Evolutionary conservation across 1,140 invertebrate genomes (phyloP), one percentile per base, ranked within the genome.

Genomic region (Caenorhabditis latens): DNA sequence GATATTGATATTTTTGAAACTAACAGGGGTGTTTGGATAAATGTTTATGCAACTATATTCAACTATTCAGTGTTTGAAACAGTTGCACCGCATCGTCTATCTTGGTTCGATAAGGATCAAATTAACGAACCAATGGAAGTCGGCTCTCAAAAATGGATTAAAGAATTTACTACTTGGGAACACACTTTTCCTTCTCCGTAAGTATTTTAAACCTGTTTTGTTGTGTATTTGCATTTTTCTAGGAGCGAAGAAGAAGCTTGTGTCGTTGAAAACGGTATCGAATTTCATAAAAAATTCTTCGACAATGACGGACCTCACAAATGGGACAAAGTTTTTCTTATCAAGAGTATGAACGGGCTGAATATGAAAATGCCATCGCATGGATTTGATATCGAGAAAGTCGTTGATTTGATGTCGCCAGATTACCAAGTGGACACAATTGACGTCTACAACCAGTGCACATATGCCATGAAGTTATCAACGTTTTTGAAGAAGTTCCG

Each of bases 351-450:
- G 16, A 53, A 87, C 3, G 88, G 88, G 14, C 85, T 88, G 9
- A 43, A 75, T 40, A 63, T 88, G 55, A 63, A 24, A 58, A 88
- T 88, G 88, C 88, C 88, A 8, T 6, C 24, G 1, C 16, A 46
- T 13, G 84, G 83, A 16, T 85, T 88, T 24, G 79, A 61, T 40
- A 21, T 82, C 4, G 79, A 86, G 21, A 75, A 89, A 24, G 71
- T 89, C 14, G 84, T 85, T 16, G 50, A 65, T 16, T 89, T 87
- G 7, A 88, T 61, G 58, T 19, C 13, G 21, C 11, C 63, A 7
- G 48, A 86, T 86, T 87, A 87, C n/a, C 48, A 42, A 42, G 89
- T 90, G 14, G 89, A 90, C 48, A 89, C 88, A 14, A 90, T 90
- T 42, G 89, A 90, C 55, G 88, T 89, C 43, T 89, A 86, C 55